Evolutionary conservation across 1,140 invertebrate species (phyloP), one percentile per base, ranked within the genome.

Genomic region (Drosophila sproati): DNA sequence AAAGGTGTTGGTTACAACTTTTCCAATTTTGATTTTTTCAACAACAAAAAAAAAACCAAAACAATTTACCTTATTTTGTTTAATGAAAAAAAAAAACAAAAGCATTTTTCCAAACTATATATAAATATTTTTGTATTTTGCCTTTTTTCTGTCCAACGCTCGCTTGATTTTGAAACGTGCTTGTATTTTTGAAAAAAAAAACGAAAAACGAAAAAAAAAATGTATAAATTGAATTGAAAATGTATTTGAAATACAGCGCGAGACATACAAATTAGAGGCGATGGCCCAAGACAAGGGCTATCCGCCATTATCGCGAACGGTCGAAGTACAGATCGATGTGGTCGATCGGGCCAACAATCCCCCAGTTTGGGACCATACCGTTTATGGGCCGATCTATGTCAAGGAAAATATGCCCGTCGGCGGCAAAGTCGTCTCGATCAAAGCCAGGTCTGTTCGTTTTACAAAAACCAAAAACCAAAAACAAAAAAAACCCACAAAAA

Each of bases 291-390:
- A 98, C 95, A 98, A 98, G 95, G 98, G 98, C 93, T 97, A 96
- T 94, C 97, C 97, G 93, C 96, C 97, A 94, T 95, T 98, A 93
- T 97, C 97, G 93, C 95, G 97, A 94, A 97, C 97, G 93, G 98
- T 98, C 94, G 98, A 98, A 94, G 97, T 98, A 94, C 96, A 98
- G 94, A 98, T 98, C 95, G 98, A 98, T 95, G 97, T 98, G 94
- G 98, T 98, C 94, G 97, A 98, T 95, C 96, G 98, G 93, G 97
- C 97, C 85, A 98, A 98, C 96, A 98, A 98, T 95, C 97, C 98
- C 93, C 98, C 98, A 93, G 96, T 98, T 93, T 99, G 98, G 98
- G 97, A 98, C 94, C 96, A 98, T 95, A 95, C 96, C 92, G 96
- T 97, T 93, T 99, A 98, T 95, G 97, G 97, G 93, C 98, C 98